Evolutionary conservation across 2,113 vertebrate genomes (phyloP), one percentile per base, ranked within the genome.

Genomic region (Onychorhynchus coronatus): DNA sequence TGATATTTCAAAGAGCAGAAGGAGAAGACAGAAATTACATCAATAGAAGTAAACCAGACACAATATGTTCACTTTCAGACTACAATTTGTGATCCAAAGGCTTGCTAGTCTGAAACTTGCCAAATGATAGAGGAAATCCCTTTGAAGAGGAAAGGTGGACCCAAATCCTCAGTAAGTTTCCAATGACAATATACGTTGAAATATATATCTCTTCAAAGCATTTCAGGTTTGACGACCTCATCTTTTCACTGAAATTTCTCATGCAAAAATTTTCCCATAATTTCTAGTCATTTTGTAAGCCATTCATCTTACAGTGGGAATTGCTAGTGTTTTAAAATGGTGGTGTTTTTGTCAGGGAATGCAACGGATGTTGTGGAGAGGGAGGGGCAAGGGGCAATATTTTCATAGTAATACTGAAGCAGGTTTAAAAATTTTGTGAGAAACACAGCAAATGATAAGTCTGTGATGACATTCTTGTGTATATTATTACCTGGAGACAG

Each of bases 361-460:
- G 2, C 17, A 56, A 56, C 3, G 5, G 2, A 24, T 42, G 5
- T 5, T 62, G 46, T 13, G 7, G 4, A 6, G 20, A 73, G 5
- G 10, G 8, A 1, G 23, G 2, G 13, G 8, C 16, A 4, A 12
- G 49, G 22, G 14, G 9, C 19, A 56, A 12, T 20, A 30, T 14
- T 65, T 61, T 52, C 42, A 14, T 3, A 24, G 9, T 30, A 39
- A 61, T 39, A n/a, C 17, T 39, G 15, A 7, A 72, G 6, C 6
- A 85, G 9, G 6, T 52, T 93, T 81, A 52, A 5, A 47, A 41
- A n/a, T 65, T 65, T 61, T 63, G 35, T 37, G 9, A 59, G 11
- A 86, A 75, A 44, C 7, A 22, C 11, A 9, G 14, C 2, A 68
- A 59, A 11, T 55, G 37, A 12, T 15, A 70, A 44, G 6, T 39